Evolutionary conservation across 1,140 invertebrate species (phyloP), one percentile per base, ranked within the genome.

Genomic region (Nasonia longicornis): DNA sequence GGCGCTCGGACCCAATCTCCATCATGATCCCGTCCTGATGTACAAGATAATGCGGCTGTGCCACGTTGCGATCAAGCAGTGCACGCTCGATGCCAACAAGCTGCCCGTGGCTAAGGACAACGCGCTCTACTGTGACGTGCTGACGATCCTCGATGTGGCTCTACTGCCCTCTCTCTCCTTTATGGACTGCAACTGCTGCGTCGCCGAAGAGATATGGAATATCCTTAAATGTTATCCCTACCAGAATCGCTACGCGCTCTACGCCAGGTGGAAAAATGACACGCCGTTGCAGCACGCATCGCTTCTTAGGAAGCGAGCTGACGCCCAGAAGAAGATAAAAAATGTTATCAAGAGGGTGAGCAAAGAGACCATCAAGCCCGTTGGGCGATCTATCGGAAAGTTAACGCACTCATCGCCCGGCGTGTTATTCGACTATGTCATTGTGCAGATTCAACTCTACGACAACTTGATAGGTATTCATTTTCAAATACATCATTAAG

Each of bases 291-390:
- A 94, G 58, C 96, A 98, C 90, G 95, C 98, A 0, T 93, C 95
- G 45, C 89, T 99, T 22, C 93, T 98, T 82, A 92, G 95, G 58
- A 95, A 95, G 63, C 93, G 95, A 74, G 97, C 96, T 0, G 95
- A 97, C 86, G 94, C 95, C 1, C 93, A 98, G 80, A 97, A 98
- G 85, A 95, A 96, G 86, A 96, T 98, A 8, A 98, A 98, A 87
- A 97, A 97, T 82, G 96, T 99, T 10, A 98, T 99, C 96, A 99
- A 99, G 91, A 93, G 98, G 72, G 95, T 99, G 2, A 98, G 97
- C 85, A 99, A 99, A 89, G 99, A 99, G 90, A 99, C 98, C 86
- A 97, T 99, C 2, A 99, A 99, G 90, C 97, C 96, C 0, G 96
- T 98, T 77, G 98, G 99, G 10, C 91, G 99, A 80, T 95, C 97